A percentile compares a stretch with the other conserved stretches of the same genome.
phyloP scores from a whole-genome alignment of 2,888 invertebrate species.

The Candidula unifasciata region DNA sequence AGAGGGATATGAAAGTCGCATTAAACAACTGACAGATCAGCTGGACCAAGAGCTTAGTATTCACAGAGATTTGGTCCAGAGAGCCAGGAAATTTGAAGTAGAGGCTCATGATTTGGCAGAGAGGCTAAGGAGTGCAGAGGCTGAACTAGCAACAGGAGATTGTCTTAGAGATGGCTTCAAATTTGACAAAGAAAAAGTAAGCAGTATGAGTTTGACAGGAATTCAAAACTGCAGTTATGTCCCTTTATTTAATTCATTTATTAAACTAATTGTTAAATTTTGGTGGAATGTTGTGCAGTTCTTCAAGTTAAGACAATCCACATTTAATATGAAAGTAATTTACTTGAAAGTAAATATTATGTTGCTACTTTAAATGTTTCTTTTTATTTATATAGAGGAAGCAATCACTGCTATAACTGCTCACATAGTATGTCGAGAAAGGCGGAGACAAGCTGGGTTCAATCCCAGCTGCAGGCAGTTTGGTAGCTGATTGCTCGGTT shows the following conservation, averaged over 20 bases:
- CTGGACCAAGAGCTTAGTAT: slow-evolving; percentile 84
- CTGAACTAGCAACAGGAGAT: slow-evolving; percentile 87
- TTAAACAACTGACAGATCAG: slow-evolving; percentile 86
- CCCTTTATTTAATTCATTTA: not conserved
- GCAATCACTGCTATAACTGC: too few relatives aligned
- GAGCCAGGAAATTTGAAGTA: slow-evolving; percentile 85
- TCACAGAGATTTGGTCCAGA: slow-evolving; percentile 83
- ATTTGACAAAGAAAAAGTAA: slow-evolving; percentile 87
- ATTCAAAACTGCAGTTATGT: not conserved
- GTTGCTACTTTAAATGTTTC: too few relatives aligned
- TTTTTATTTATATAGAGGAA: too few relatives aligned
- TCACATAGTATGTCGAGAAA: too few relatives aligned
- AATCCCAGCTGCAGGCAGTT: too few relatives aligned
- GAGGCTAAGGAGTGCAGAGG: slow-evolving; percentile 87
- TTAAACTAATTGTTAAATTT: too few relatives aligned
- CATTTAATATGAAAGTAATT: too few relatives aligned
- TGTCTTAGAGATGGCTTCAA: slow-evolving; percentile 85
- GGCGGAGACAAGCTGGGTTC: too few relatives aligned
- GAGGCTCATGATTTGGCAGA: slow-evolving; percentile 87
- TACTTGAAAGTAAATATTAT: too few relatives aligned
- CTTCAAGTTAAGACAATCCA: too few relatives aligned
- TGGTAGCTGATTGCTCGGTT: too few relatives aligned
- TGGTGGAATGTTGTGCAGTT: too few relatives aligned
- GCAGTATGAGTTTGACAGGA: slow-evolving; percentile 57
- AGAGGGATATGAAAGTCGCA: slow-evolving; percentile 84